Conservation (phyloP, 2,797 vertebrate species). For the Pantherophis vulpinus region DNA sequence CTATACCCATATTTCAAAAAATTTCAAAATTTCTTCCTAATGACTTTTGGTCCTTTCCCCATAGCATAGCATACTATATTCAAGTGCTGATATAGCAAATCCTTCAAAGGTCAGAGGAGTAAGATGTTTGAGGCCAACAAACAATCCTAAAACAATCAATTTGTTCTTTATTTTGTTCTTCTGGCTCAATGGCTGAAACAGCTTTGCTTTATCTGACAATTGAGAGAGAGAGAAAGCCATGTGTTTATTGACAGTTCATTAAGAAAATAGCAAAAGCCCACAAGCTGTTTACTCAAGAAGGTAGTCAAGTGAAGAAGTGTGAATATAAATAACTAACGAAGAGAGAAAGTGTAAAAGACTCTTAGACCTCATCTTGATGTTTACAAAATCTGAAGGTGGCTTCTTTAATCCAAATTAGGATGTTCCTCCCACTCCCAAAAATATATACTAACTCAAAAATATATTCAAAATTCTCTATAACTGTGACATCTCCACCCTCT, state of each 20-base stretch:
- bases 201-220: conserved; percentile 37
- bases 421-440: conserved; percentile 5
- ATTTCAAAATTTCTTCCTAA: conserved; percentile 51
- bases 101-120: not conserved
- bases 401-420: conserved; percentile 3
- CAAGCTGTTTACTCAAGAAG: conserved; percentile 68
- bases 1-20: conserved; percentile 56
- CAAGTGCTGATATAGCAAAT: conserved; percentile 9
- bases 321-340: conserved; percentile 71
- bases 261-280: conserved; percentile 70
- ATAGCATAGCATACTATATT: conserved; percentile 46
- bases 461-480: not conserved
- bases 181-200: conserved; percentile 45
- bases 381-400: conserved; percentile 19
- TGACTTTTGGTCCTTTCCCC: conserved; percentile 40
- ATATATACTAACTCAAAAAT: not conserved
- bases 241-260: conserved; percentile 74
- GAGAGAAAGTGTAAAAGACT: conserved; percentile 38
- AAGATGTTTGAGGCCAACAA: not conserved
- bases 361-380: conserved; percentile 40
- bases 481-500: not conserved
- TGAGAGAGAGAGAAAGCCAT: conserved; percentile 38
- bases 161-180: not conserved
- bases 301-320: conserved; percentile 61
- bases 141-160: not conserved